These are phyloP conservation scores for Otocyon megalotis DNA, from an alignment of 2,113 vertebrate species.

Conservation along the genomic window DNA sequence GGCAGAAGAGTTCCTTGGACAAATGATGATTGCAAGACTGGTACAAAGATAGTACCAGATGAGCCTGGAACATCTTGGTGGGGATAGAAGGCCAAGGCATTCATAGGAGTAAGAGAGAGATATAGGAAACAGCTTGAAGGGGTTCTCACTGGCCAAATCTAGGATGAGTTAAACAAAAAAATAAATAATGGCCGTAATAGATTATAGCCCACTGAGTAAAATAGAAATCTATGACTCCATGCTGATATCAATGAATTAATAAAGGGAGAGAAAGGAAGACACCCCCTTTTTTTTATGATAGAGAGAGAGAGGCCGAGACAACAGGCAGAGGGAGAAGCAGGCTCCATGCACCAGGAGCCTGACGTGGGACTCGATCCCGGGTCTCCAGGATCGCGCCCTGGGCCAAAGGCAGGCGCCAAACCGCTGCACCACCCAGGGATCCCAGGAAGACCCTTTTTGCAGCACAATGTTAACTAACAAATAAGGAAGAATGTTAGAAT, in stretches of 20 bases:
- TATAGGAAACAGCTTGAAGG: background rate
- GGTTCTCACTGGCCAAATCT: background rate
- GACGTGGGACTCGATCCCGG: no score
- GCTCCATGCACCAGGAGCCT: no score
- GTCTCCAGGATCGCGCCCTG: no score
- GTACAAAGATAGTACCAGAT: background rate
- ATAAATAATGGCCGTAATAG: background rate
- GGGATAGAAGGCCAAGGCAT: background rate
- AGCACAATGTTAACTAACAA: background rate
- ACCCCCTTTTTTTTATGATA: no score
- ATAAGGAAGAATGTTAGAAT: background rate
- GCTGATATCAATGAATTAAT: background rate
- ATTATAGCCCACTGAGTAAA: background rate
- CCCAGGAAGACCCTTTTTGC: background rate
- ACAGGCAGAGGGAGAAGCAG: no score
- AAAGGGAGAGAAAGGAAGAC: background rate
- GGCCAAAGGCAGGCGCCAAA: no score
- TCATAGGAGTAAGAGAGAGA: background rate
- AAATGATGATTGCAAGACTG: background rate
- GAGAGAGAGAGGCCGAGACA: no score
- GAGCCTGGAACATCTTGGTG: background rate
- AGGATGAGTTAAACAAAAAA: slow-evolving; percentile 26
- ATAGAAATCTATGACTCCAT: background rate
- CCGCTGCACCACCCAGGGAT: no score
- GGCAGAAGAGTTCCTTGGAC: background rate